Evolutionary conservation across 2,797 vertebrate genomes (phyloP), one percentile per base, ranked within the genome.

Genomic region (Poeciliopsis gracilis): DNA sequence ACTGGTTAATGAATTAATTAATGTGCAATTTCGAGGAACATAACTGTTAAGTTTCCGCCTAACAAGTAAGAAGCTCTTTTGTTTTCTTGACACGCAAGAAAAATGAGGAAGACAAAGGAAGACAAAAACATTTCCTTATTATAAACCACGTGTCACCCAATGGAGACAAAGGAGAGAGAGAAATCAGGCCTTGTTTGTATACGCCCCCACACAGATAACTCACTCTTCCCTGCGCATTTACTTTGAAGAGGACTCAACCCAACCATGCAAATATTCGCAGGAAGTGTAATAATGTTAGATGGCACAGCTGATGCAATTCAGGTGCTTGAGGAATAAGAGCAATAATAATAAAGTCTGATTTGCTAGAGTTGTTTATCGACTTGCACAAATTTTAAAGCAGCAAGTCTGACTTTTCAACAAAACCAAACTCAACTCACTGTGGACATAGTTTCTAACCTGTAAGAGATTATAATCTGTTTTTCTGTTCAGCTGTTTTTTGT

Each of bases 111-210:
- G 13, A 43, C 43, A 66, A 53, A 20, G 0, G 72, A 67, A 1
- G 67, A 18, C 23, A 28, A 33, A 79, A 33, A 25, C 25, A 73
- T 25, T 38, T 73, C 72, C 49, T 41, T n/a, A 2, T 63, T 77
- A 51, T 36, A 67, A 72, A 77, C 2, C 8, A 36, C 2, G 51
- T 81, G 80, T 76, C 80, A 45, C 36, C 79, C 0, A 69, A 20
- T 47, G 43, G 70, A 80, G 61, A 81, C 46, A 59, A 15, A 81
- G n/a, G 80, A 59, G 81, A 86, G 87, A 13, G 79, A 88, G 82
- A 84, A 88, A 87, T 86, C 23, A 23, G 1, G 2, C 47, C 30
- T 2, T 25, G 18, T 20, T 71, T 55, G 25, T n/a, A 23, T 18
- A 59, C 28, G 43, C 10, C 13, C 10, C 13, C 10, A 45, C 28